Base-by-base conservation (phyloP, 2,113 vertebrate species). In the Trochalopteron elliotii region DNA sequence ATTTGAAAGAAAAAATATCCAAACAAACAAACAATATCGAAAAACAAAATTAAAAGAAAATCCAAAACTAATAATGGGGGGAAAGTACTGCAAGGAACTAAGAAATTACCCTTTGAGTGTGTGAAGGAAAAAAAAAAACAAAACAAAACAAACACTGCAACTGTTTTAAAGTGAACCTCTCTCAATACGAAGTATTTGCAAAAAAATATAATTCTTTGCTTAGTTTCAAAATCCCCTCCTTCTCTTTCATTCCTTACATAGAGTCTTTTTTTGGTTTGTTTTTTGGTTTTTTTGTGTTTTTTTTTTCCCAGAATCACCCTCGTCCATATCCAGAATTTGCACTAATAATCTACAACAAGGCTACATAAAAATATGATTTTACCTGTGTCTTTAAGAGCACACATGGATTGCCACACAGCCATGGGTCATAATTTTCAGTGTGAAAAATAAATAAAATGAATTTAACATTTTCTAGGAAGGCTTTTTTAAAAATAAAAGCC, bases 241-340 rank as follows among this genome's bases (percentile, higher is more conserved):
- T 67, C 24, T 68, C 31, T 63, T 80, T 83, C 24, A 45, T 24
- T 1, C 7, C 6, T 69, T 28, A 71, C 5, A 40, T 16, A 44
- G n/a, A 52, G 24, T 12, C 4, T 44, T 23, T 52, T 50, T 50
- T 50, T 50, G 24, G 42, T 15, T 27, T 44, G 47, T 18, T 3
- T 19, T 44, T 23, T 44, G 42, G 28, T 35, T 39, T 22, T 47
- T 22, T 22, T 47, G 10, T 19, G 2, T 44, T 44, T 17, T 44
- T 15, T 53, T 57, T 52, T 57, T 42, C 12, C 23, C 25, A 39
- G 14, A 27, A 33, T 35, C 12, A 59, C 7, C 4, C 14, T 44
- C 0, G 3, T 5, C 3, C 2, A 3, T 19, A 23, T 22, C 10
- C 35, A 52, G 2, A 28, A 80, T 39, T 31, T 35, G 1, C 5